These are phyloP conservation scores for Drosophila ficusphila DNA, from an alignment of 1,140 invertebrate species.

Conservation along the genomic window DNA sequence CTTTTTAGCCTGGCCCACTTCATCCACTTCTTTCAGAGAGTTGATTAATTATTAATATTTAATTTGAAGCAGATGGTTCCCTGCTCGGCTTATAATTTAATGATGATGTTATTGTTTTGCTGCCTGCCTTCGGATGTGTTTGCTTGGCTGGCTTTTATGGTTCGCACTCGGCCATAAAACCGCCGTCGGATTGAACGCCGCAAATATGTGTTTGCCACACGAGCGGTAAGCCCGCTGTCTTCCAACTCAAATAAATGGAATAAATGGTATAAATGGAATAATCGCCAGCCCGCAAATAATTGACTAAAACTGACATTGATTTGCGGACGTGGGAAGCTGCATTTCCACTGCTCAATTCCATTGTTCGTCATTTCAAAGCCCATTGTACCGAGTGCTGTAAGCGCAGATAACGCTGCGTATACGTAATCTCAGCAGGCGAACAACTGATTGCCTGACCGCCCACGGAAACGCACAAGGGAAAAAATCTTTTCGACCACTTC, in stretches of 20 bases:
- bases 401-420: slow-evolving; percentile 6
- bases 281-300: slow-evolving; percentile 29
- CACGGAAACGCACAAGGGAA: too few species aligned
- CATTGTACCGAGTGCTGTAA: background rate
- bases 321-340: background rate
- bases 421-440: slow-evolving; percentile 5
- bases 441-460: slow-evolving; percentile 8
- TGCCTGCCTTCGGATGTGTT: slow-evolving; percentile 12
- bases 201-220: slow-evolving; percentile 68
- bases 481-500: too few species aligned
- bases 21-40: slow-evolving; percentile 8
- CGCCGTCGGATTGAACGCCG: slow-evolving; percentile 65
- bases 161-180: slow-evolving; percentile 59
- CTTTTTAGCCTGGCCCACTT: background rate
- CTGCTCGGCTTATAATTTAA: slow-evolving; percentile 11
- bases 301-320: background rate
- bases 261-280: slow-evolving; percentile 63
- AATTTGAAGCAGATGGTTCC: slow-evolving; percentile 56
- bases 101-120: slow-evolving; percentile 11
- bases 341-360: background rate
- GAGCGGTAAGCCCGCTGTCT: slow-evolving; percentile 5
- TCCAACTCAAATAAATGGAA: slow-evolving; percentile 64
- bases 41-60: slow-evolving; percentile 71
- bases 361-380: background rate
- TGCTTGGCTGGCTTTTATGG: slow-evolving; percentile 34